Conservation (phyloP, 2,113 vertebrate genomes). For the Apodemus speciosus region DNA sequence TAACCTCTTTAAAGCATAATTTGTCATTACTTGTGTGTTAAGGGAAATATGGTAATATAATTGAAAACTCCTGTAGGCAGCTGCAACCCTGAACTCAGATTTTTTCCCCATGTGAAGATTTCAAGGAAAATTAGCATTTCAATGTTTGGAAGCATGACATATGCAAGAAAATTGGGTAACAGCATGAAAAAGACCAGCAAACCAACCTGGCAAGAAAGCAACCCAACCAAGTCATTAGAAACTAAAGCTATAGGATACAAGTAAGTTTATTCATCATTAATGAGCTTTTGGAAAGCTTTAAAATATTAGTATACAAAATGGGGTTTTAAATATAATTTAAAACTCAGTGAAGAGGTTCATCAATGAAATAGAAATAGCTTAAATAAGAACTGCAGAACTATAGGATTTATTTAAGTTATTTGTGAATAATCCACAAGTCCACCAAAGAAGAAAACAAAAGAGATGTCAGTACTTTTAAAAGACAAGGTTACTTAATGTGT, state of each 20-base stretch:
- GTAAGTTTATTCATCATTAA: neutral
- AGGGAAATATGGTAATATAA: conserved; percentile 28
- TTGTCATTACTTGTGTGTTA: neutral
- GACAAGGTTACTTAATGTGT: neutral
- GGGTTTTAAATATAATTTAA: conserved; percentile 27
- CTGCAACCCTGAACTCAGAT: neutral
- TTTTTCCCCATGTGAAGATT: neutral
- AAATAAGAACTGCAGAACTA: conserved; percentile 22
- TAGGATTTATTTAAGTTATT: neutral
- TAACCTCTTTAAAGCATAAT: neutral
- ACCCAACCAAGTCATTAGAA: neutral
- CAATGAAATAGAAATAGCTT: neutral
- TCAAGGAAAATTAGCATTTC: conserved; percentile 11
- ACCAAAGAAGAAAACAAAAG: neutral
- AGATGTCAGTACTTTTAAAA: neutral
- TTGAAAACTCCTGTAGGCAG: neutral
- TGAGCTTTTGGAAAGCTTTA: neutral
- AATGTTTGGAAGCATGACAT: conserved; percentile 10
- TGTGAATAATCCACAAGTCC: neutral
- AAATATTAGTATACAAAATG: neutral
- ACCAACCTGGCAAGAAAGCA: neutral
- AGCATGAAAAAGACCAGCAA: neutral
- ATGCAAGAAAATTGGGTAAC: neutral
- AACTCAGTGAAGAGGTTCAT: neutral
- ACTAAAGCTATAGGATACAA: neutral